A percentile compares a stretch with the other conserved stretches of the same genome.
Conservation (phyloP, 2,113 vertebrate species). For the Clupea harengus region DNA sequence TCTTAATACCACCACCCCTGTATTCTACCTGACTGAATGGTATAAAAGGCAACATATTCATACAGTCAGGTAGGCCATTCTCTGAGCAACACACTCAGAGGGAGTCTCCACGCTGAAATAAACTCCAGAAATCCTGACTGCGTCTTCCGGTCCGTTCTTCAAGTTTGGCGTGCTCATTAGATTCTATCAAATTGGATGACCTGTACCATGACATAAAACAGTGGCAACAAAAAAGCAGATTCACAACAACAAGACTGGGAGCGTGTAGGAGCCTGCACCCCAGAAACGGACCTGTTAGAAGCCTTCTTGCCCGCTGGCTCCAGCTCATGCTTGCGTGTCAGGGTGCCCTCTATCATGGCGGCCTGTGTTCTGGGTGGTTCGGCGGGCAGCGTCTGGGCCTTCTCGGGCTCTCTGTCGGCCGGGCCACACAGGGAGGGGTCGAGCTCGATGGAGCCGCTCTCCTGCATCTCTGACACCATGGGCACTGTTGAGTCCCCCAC, state of each 20-base stretch:
- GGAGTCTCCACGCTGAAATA: no score
- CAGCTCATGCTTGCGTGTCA: conserved; percentile 88
- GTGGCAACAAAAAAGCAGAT: background rate
- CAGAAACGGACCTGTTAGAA: conserved; percentile 80
- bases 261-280: background rate
- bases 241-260: background rate
- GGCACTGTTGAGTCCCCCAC: conserved; percentile 56
- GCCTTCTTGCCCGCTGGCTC: conserved; percentile 87
- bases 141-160: no score
- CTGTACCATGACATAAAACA: background rate
- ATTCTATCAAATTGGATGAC: no score
- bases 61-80: no score
- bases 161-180: no score
- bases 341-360: conserved; percentile 81
- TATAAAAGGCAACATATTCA: no score
- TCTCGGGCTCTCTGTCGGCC: conserved; percentile 53
- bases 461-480: conserved; percentile 59
- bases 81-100: no score
- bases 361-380: conserved; percentile 56
- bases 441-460: conserved; percentile 61
- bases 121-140: no score
- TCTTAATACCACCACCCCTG: no score
- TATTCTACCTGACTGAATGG: no score
- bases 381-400: conserved; percentile 68
- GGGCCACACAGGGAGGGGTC: conserved; percentile 53